Percentiles rank a stretch among this genome's conserved stretches.
Conservation (phyloP, 1,140 invertebrate genomes). For the Sycobia sp. region DNA sequence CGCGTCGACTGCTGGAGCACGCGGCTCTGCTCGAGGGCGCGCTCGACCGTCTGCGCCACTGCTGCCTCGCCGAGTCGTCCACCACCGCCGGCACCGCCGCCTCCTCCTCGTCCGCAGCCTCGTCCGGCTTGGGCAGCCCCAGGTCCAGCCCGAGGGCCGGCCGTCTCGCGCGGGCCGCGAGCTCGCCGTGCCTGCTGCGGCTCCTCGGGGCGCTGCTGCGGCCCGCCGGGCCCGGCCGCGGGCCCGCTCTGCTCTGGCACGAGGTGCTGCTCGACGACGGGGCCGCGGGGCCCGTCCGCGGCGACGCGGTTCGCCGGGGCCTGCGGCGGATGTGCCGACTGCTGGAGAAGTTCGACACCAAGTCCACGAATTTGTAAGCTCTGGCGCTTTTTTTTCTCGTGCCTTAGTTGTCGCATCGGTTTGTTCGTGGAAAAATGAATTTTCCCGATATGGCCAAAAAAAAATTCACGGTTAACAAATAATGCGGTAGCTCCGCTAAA, state of each 20-base stretch:
- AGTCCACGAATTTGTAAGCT: conserved; percentile 59
- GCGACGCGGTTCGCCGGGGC: conserved; percentile 42
- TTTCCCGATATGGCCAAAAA: no score
- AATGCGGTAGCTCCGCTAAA: no score
- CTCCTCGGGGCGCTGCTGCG: conserved; percentile 47
- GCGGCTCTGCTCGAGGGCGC: conserved; percentile 79
- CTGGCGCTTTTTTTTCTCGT: no score
- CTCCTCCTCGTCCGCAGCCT: no score
- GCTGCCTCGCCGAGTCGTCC: conserved; percentile 50
- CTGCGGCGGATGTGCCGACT: conserved; percentile 55
- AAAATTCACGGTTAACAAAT: no score
- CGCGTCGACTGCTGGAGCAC: conserved; percentile 82
- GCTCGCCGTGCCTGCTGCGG: conserved; percentile 44
- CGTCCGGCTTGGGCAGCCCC: no score
- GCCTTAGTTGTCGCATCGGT: no score
- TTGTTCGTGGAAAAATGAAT: no score
- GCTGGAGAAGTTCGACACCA: conserved; percentile 54
- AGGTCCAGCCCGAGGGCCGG: no score
- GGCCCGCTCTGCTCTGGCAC: conserved; percentile 55
- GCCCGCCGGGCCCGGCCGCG: conserved; percentile 18
- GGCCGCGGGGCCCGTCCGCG: conserved; percentile 40
- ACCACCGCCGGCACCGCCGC: no score
- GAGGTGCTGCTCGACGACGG: conserved; percentile 53
- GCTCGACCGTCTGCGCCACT: conserved; percentile 72
- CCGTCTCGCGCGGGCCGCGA: conserved; percentile 48